Conservation (phyloP, 1,140 invertebrate species). For the Drosophila cardini region DNA sequence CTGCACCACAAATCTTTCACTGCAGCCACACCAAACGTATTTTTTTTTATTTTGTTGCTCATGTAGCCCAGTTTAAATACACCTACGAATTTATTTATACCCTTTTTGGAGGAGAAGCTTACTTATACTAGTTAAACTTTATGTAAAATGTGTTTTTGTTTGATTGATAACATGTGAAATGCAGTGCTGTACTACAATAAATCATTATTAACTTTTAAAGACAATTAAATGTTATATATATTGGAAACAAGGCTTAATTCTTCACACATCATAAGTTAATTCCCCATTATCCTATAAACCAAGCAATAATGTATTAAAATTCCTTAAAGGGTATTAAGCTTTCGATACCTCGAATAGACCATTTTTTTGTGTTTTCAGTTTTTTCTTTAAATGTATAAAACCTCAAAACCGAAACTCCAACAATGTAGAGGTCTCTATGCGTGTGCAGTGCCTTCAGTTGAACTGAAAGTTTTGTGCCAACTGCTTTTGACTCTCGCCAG, state of each 20-base stretch:
- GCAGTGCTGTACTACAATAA: too few relatives aligned
- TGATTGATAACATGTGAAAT: too few relatives aligned
- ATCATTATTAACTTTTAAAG: too few relatives aligned
- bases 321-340: conserved; percentile 19
- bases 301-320: neutral
- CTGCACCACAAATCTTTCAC: conserved; percentile 78
- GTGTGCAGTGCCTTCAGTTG: conserved; percentile 63
- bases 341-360: neutral
- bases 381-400: conserved; percentile 41
- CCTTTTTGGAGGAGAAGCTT: too few relatives aligned
- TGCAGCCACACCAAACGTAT: conserved; percentile 42
- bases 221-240: too few relatives aligned
- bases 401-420: conserved; percentile 54
- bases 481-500: conserved; percentile 45
- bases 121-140: too few relatives aligned
- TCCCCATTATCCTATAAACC: neutral
- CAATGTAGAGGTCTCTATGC: conserved; percentile 31
- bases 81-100: conserved; percentile 15
- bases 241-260: neutral
- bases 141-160: neutral
- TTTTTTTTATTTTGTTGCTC: conserved; percentile 4
- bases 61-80: conserved; percentile 2
- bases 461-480: conserved; percentile 68
- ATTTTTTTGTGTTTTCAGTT: conserved; percentile 41
- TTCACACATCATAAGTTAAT: neutral